phyloP scores from a whole-genome alignment of 2,888 invertebrate species.

The Autographa gamma region DNA sequence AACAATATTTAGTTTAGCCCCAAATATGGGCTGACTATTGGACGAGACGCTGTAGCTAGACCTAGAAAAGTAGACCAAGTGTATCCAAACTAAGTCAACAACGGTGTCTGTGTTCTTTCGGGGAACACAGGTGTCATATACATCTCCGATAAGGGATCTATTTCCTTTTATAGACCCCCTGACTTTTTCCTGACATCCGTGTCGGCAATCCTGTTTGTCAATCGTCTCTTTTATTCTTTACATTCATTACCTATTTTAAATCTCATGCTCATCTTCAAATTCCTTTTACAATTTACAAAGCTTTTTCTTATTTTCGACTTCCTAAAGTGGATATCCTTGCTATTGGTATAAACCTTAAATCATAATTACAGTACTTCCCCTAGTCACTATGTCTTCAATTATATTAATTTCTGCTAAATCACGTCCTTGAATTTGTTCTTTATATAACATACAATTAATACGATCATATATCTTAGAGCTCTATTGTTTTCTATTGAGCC shows the following conservation, averaged over 20 bases:
- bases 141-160: background rate
- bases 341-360: background rate
- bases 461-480: slow-evolving; percentile 12
- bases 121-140: background rate
- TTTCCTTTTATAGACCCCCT: background rate
- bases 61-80: background rate
- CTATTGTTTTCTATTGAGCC: slow-evolving; percentile 33
- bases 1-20: background rate
- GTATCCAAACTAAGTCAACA: background rate
- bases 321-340: too few relatives aligned
- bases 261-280: too few relatives aligned
- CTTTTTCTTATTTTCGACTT: too few relatives aligned
- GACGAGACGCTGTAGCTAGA: background rate
- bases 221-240: background rate
- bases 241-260: background rate
- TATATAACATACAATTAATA: slow-evolving; percentile 1
- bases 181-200: background rate
- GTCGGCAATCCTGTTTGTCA: background rate
- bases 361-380: background rate
- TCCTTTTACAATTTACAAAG: too few relatives aligned
- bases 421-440: slow-evolving; percentile 1
- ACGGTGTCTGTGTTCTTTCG: background rate
- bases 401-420: background rate
- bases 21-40: background rate
- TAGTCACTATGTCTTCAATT: background rate